Base-by-base conservation (phyloP, 1,140 invertebrate genomes). In the Drosophila tropicalis region DNA sequence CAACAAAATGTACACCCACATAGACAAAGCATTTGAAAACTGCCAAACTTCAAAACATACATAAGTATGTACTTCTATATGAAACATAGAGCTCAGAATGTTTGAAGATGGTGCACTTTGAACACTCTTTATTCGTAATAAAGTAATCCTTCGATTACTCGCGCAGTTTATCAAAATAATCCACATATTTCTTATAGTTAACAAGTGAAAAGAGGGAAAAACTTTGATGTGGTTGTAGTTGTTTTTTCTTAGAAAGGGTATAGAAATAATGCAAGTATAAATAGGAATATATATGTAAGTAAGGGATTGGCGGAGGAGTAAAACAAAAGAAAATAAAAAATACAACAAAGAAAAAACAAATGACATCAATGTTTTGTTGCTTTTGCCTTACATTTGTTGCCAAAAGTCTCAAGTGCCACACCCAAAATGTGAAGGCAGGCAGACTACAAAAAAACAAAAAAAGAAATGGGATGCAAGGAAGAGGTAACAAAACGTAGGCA, bases 341-440 rank as follows among this genome's bases (percentile, higher is more conserved):
- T 25, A 57, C 65, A 72, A 67, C 56, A 62, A 1, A 12, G n/a
- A 6, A 39, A 13, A 15, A 19, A 47, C 79, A 70, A 70, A 79
- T 82, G 67, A 12, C 83, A 82, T 76, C 82, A 86, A 79, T 86
- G 75, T 70, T 64, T 70, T 67, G 62, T 73, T 86, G 82, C 44
- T 51, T 6, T 19, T 47, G 41, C n/a, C 75, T 76, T 72, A 81
- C 78, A 86, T 81, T 81, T 76, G 74, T 81, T 56, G 72, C 73
- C 71, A 34, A 79, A 76, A 75, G 29, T 72, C 70, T 72, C 17
- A 12, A 17, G 9, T 78, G 68, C 44, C 63, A 63, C 72, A 51
- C 61, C 61, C 66, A 68, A 70, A 74, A 66, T 39, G 29, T 5
- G 64, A 62, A 76, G 47, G 51, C 68, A 39, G 36, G 10, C 12